phyloP scores from a whole-genome alignment of 92 coral and sea anemone species.

The Zoanthus sansibaricus region DNA sequence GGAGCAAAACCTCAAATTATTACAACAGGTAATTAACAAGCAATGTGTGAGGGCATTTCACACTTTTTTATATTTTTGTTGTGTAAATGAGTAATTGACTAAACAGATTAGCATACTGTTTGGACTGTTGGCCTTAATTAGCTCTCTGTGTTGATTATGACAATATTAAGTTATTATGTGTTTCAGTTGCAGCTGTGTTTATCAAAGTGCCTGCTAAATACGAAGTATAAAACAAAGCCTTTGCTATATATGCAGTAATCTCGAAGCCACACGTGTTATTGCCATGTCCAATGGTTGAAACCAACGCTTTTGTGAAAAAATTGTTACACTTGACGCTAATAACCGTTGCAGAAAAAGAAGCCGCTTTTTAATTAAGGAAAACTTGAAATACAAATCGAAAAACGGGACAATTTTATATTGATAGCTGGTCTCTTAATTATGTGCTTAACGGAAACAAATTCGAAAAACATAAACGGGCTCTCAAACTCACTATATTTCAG shows the following conservation, averaged over 20 bases:
- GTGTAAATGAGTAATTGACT: neutral
- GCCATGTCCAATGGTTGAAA: neutral
- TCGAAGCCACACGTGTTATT: neutral
- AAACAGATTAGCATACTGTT: neutral
- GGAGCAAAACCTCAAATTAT: too few species aligned
- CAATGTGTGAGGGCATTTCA: too few species aligned
- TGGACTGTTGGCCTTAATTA: neutral
- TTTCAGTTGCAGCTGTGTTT: constrained; percentile 5
- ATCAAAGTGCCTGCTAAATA: neutral
- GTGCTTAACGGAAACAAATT: neutral
- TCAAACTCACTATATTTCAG: too few species aligned
- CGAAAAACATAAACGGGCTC: too few species aligned
- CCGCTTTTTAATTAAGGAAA: neutral
- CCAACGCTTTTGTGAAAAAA: neutral
- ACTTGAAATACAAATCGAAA: neutral
- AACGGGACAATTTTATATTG: neutral
- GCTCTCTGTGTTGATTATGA: neutral
- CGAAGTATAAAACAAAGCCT: neutral
- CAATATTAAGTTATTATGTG: neutral
- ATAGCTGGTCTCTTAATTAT: neutral
- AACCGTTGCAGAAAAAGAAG: neutral
- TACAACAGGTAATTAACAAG: too few species aligned
- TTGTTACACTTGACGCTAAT: neutral
- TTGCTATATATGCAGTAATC: neutral
- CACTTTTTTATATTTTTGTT: neutral